Conservation (phyloP, 2,113 vertebrate species). For the Corythornis madagascariensis region DNA sequence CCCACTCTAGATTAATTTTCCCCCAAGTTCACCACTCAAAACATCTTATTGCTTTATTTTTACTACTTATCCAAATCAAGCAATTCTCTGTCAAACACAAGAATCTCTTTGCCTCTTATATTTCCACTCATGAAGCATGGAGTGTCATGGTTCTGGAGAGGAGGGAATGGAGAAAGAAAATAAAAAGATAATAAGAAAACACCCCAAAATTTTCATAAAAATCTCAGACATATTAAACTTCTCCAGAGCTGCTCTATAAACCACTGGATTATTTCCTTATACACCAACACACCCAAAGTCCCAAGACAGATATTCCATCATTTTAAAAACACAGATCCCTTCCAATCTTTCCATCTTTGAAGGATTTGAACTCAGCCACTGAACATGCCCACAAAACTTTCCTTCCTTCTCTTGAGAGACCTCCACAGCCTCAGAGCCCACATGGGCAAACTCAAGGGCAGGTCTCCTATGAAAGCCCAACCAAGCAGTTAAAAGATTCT, state of each 20-base stretch:
- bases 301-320: background rate
- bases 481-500: background rate
- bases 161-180: background rate
- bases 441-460: background rate
- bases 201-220: background rate
- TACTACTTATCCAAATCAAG: background rate
- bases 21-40: background rate
- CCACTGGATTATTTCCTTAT: background rate
- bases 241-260: background rate
- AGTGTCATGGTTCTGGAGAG: accelerated
- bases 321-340: background rate
- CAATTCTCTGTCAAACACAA: background rate
- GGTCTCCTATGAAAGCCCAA: background rate
- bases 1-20: background rate
- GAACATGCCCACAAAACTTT: background rate
- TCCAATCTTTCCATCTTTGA: background rate
- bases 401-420: background rate
- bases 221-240: background rate
- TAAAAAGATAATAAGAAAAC: background rate
- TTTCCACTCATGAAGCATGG: background rate
- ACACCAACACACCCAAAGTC: background rate
- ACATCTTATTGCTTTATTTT: background rate
- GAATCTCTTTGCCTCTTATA: background rate
- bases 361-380: background rate
- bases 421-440: background rate